Evolutionary conservation across 2,113 vertebrate genomes (phyloP).

Genomic region (Peromyscus californicus): DNA sequence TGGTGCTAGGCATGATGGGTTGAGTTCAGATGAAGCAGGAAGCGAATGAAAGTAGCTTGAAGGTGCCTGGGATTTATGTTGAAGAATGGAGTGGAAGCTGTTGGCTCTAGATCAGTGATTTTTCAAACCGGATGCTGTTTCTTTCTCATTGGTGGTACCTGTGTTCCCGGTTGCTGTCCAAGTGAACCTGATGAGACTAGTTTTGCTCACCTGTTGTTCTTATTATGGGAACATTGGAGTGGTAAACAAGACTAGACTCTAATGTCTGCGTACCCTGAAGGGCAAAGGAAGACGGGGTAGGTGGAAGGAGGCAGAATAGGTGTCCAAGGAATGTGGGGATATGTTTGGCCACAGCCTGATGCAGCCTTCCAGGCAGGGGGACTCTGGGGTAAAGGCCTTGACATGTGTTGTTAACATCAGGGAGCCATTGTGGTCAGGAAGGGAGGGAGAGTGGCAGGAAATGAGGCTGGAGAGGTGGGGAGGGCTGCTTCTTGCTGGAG

Average conservation of each 20-base stretch:
- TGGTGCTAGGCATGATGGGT: neutral
- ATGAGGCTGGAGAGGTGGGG: neutral
- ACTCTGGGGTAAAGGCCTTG: neutral
- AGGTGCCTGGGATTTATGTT: neutral
- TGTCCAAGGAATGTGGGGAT: neutral
- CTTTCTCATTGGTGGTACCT: accelerated
- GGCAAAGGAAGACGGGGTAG: neutral
- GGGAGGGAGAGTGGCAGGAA: neutral
- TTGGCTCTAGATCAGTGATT: neutral
- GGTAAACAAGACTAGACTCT: neutral
- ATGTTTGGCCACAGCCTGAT: neutral
- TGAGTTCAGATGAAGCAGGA: neutral
- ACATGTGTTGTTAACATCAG: neutral
- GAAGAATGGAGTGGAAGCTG: neutral
- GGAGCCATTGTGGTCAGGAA: neutral
- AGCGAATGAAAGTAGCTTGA: accelerated
- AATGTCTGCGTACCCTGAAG: neutral
- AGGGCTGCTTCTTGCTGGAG: neutral
- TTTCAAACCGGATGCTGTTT: too few relatives aligned
- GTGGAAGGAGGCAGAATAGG: neutral
- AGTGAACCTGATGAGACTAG: neutral
- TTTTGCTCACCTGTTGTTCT: neutral
- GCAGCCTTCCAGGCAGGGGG: neutral
- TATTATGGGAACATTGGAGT: neutral
- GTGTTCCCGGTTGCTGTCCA: neutral